A percentile compares a stretch with the other conserved stretches of the same genome.
Evolutionary conservation across 2,888 invertebrate genomes (phyloP).

Genomic region (Gari tellinella): DNA sequence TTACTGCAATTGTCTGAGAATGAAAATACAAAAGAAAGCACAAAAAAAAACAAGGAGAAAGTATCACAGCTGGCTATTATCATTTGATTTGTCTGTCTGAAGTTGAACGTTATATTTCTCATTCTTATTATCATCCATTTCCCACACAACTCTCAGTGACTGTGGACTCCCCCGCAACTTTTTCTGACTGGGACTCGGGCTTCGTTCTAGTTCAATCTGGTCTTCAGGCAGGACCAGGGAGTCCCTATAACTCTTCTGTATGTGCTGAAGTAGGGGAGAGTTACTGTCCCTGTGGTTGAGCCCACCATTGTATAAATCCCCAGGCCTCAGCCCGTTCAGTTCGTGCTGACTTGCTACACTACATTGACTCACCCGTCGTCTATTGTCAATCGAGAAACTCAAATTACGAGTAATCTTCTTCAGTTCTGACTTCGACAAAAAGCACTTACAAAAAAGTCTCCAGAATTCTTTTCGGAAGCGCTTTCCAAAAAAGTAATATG

Average conservation of each 20-base stretch:
- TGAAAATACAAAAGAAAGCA: no score
- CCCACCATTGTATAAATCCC: constrained; percentile 11
- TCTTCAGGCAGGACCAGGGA: background rate
- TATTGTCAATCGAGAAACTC: constrained; percentile 74
- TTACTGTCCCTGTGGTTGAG: constrained; percentile 38
- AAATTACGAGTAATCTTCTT: constrained; percentile 69
- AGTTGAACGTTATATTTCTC: constrained; percentile 51
- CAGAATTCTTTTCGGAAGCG: constrained; percentile 82
- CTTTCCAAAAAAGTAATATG: constrained; percentile 84
- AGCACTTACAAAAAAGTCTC: constrained; percentile 79
- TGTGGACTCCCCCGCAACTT: background rate
- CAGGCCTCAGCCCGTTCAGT: constrained; percentile 44
- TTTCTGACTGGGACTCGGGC: constrained; percentile 6
- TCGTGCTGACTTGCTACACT: constrained; percentile 53
- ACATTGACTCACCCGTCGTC: constrained; percentile 56
- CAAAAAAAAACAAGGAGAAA: no score
- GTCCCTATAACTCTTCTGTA: constrained; percentile 9
- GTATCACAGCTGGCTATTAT: constrained; percentile 7
- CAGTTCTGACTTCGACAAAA: constrained; percentile 72
- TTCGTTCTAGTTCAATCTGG: background rate
- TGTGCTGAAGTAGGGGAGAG: constrained; percentile 37
- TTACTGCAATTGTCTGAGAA: no score
- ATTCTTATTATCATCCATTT: constrained; percentile 58
- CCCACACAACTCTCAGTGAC: constrained; percentile 50
- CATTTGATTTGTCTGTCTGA: constrained; percentile 10